Base-by-base conservation (phyloP, 2,797 vertebrate genomes). In the Enteromius fasciolatus region DNA sequence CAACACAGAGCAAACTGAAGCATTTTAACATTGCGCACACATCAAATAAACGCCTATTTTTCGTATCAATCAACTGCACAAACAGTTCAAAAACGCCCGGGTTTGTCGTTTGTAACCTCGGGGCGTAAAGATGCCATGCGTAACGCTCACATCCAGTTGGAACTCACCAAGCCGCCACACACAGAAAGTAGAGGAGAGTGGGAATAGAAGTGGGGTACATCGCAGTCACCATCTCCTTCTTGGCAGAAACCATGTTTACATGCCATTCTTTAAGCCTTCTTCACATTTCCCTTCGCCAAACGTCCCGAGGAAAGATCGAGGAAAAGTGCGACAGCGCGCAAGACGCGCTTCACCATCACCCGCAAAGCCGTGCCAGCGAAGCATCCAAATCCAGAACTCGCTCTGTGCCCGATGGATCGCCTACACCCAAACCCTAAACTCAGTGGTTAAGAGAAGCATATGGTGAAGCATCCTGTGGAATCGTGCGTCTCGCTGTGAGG, bases 221-320 rank as follows among this genome's bases (percentile, higher is more conserved):
- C 90, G 94, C 94, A 92, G 93, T 95, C 93, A 93, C 95, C 94
- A 93, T 95, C 93, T 96, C 96, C 97, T 95, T 95, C 91, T 92
- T 96, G 96, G 92, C 96, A 96, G 95, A 95, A 92, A 95, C 91
- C 97, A 98, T 98, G 91, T 96, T 93, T 91, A 93, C 96, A 95
- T 96, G 97, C 97, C 97, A 98, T 98, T 92, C 96, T 97, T 97
- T 89, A 94, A 94, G 80, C 89, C 94, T 93, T 93, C 95, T 94
- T 93, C 94, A 94, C 95, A 95, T 94, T 84, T 93, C 95, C 92
- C 93, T 91, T 78, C 90, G 87, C 91, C 89, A 91, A 89, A 92
- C 87, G 94, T 93, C 93, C 94, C 87, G 91, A 88, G 88, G 87
- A 91, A 85, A 86, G 90, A 92, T 90, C 85, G 87, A 84, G 76